Evolutionary conservation across 2,797 vertebrate genomes (phyloP), one percentile per base, ranked within the genome.

Genomic region (Ciconia nigra): DNA sequence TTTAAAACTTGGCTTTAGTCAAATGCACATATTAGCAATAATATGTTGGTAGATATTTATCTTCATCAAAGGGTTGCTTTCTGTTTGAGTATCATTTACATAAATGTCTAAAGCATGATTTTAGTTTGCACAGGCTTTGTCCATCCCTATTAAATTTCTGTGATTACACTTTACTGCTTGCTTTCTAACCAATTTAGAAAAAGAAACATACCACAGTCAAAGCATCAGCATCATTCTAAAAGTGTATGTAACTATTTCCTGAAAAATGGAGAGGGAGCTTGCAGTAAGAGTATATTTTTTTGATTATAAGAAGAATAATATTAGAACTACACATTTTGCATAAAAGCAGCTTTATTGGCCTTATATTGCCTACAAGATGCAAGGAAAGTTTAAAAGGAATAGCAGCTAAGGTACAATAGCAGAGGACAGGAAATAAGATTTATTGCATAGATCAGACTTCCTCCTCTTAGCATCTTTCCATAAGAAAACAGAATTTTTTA

Each of bases 311-410:
- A 78, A 89, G 16, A 70, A 70, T 5, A 69, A 42, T 67, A 57
- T 80, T 83, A 90, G 71, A 95, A 79, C 28, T 35, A 26, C 26
- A 58, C 11, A 39, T 57, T 69, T 76, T 96, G 84, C n/a, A 62
- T 88, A 66, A 94, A 93, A 87, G 31, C 47, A 79, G 25, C 79
- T 95, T 95, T 96, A 96, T 92, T 98, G 4, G 55, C 62, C 67
- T 95, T 96, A 69, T 90, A 87, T 94, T 96, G 72, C 65, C 89
- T 92, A 54, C 44, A 93, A 95, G 96, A 93, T 91, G 51, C 31
- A 95, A 96, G 49, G 82, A 84, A 95, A 83, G 69, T 89, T 96
- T 93, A 87, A 97, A 98, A 98, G 86, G 81, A 95, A 80, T 87
- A 96, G 46, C 21, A 93, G 37, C 83, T 81, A 70, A n/a, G 28